Evolutionary conservation across 2,797 vertebrate species (phyloP).

Genomic region (Pangasius djambal): DNA sequence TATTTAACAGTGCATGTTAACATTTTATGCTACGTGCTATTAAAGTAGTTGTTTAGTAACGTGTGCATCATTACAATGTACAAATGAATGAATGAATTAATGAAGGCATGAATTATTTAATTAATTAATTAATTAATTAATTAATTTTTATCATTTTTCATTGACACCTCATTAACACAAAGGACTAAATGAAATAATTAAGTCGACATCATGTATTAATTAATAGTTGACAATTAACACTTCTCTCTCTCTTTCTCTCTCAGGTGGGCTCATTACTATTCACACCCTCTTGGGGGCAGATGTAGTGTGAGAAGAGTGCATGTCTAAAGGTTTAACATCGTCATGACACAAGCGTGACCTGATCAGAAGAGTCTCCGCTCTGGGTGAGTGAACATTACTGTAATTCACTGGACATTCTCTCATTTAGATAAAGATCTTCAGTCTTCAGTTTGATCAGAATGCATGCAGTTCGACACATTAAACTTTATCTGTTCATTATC

Average conservation of each 20-base stretch:
- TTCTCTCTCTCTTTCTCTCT: neutral
- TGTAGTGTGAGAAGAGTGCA: slow-evolving; percentile 57
- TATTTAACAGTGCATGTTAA: neutral
- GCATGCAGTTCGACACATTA: neutral
- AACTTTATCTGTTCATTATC: neutral
- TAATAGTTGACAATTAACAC: neutral
- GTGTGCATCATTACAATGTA: neutral
- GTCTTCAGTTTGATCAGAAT: neutral
- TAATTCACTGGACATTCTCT: neutral
- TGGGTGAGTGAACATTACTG: slow-evolving; percentile 76
- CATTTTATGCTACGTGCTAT: neutral
- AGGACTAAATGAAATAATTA: neutral
- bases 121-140: no score
- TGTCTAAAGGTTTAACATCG: slow-evolving; percentile 69
- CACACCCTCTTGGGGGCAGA: slow-evolving; percentile 63
- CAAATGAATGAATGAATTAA: no score
- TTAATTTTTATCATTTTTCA: neutral
- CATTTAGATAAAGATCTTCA: neutral
- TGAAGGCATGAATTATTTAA: no score
- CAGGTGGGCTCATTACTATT: slow-evolving; percentile 59
- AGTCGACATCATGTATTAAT: neutral
- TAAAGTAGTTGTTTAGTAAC: neutral
- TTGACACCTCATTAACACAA: neutral
- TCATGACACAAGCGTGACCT: slow-evolving; percentile 81
- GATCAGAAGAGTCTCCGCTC: slow-evolving; percentile 74